Percentiles rank a stretch among this genome's conserved stretches.
Evolutionary conservation across 2,888 invertebrate genomes (phyloP).

Genomic region (Exephanes ischioxanthus): DNA sequence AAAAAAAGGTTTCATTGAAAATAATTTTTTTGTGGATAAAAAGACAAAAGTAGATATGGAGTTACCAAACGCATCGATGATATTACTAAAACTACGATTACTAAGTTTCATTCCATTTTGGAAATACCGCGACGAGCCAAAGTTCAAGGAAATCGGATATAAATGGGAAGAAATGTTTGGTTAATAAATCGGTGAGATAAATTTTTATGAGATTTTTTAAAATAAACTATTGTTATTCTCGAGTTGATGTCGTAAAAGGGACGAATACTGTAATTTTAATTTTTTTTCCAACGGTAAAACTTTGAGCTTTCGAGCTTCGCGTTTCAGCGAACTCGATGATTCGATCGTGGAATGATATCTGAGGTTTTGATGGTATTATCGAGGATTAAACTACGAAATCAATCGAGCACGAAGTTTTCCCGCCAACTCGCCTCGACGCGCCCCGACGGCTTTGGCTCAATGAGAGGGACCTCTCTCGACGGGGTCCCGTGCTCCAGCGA

Average conservation of each 20-base stretch:
- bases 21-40: neutral
- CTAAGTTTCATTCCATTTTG: neutral
- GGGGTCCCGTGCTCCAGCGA: neutral
- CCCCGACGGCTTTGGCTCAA: slow-evolving; percentile 35
- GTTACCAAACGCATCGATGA: neutral
- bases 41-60: slow-evolving; percentile 4
- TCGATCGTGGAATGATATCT: slow-evolving; percentile 15
- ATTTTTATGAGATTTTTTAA: neutral
- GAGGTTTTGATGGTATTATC: neutral
- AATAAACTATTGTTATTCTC: too few species aligned
- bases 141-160: slow-evolving; percentile 2
- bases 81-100: neutral
- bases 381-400: slow-evolving; percentile 29
- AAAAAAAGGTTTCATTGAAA: neutral
- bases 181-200: neutral
- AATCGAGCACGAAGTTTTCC: slow-evolving; percentile 57
- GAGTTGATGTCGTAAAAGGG: too few species aligned
- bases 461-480: slow-evolving; percentile 6
- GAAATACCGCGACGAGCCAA: neutral
- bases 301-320: neutral
- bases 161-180: neutral
- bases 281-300: too few species aligned
- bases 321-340: slow-evolving; percentile 21
- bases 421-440: slow-evolving; percentile 60
- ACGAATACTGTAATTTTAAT: too few species aligned